A percentile compares a stretch with the other conserved stretches of the same genome.
Evolutionary conservation across 2,888 invertebrate genomes (phyloP).

Genomic region (Drosophila sordidapex): DNA sequence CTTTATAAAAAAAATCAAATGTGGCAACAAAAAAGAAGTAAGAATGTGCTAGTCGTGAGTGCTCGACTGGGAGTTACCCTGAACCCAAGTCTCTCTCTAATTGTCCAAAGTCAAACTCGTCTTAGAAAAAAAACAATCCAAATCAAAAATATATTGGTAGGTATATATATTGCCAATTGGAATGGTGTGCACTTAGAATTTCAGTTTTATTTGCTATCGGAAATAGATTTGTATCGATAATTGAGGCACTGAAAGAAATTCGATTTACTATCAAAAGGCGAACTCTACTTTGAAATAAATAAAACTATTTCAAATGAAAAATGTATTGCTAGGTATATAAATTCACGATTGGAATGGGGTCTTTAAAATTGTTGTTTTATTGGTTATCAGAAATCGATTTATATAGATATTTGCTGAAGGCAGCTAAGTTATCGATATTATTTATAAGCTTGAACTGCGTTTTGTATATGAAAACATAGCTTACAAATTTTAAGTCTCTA

Average conservation of each 20-base stretch:
- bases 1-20: constrained; percentile 16
- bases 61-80: neutral
- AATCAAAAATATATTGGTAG: neutral
- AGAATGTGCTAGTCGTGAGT: constrained; percentile 4
- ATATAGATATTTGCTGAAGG: neutral
- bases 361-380: neutral
- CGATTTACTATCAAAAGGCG: neutral
- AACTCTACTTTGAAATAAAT: rapidly evolving
- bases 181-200: neutral
- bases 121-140: neutral
- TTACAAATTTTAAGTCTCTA: neutral
- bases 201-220: neutral
- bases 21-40: constrained; percentile 31
- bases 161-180: neutral
- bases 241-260: neutral
- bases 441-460: neutral
- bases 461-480: neutral
- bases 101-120: neutral
- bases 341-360: neutral
- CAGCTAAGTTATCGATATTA: neutral
- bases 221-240: neutral
- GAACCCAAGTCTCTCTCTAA: too few relatives aligned
- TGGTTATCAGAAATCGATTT: neutral
- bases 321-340: neutral
- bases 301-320: neutral